A percentile compares a stretch with the other conserved stretches of the same genome.
Evolutionary conservation across 2,113 vertebrate species (phyloP).

Genomic region (Anguilla japonica): DNA sequence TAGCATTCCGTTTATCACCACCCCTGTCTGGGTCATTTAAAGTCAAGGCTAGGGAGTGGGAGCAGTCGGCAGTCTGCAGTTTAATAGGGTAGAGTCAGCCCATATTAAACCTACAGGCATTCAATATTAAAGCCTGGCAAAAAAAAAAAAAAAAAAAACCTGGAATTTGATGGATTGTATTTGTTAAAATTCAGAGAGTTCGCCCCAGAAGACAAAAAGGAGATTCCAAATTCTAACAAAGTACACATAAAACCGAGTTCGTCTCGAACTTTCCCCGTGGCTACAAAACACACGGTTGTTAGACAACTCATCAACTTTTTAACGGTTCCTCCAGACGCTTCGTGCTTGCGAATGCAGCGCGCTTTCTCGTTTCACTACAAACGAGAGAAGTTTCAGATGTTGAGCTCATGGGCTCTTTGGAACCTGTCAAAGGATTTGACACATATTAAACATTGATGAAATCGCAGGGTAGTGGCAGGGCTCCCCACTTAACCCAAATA

Average conservation of each 20-base stretch:
- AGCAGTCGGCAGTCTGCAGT: neutral
- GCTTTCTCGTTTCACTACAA: neutral
- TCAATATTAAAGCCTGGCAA: neutral
- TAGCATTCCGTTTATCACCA: neutral
- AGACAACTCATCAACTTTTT: neutral
- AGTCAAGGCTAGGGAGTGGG: neutral
- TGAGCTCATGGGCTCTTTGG: neutral
- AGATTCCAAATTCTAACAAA: neutral
- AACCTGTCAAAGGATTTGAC: neutral
- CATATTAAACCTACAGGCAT: neutral
- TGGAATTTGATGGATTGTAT: neutral
- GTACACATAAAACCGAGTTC: neutral
- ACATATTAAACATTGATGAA: neutral
- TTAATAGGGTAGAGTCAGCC: neutral
- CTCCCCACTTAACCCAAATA: neutral
- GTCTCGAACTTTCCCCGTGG: neutral
- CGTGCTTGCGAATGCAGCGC: neutral
- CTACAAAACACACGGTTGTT: neutral
- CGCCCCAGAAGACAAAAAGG: neutral
- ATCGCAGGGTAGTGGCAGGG: too few species aligned
- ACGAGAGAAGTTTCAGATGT: neutral
- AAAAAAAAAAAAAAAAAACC: neutral
- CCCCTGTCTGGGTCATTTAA: neutral
- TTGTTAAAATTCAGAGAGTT: neutral
- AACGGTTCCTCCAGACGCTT: neutral